phyloP scores from a whole-genome alignment of 2,888 invertebrate species.

The Campopleginae sp. region DNA sequence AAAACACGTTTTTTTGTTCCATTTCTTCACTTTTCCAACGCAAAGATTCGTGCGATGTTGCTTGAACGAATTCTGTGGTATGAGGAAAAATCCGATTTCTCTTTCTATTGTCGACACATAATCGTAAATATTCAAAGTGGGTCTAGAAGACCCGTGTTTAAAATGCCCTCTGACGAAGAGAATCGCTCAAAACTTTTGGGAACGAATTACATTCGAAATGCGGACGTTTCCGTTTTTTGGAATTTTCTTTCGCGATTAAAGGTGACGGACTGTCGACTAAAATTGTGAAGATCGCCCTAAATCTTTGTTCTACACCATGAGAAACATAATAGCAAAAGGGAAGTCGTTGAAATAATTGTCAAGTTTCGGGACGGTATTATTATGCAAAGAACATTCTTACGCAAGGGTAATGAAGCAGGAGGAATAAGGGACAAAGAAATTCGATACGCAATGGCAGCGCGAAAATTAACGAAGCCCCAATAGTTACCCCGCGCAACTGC shows the following conservation, averaged over 20 bases:
- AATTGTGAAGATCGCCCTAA: background rate
- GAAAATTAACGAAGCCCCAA: slow-evolving; percentile 36
- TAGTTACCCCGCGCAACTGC: slow-evolving; percentile 1
- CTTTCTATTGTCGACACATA: background rate
- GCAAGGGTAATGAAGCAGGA: background rate
- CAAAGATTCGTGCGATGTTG: background rate
- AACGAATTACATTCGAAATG: background rate
- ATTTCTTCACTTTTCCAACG: background rate
- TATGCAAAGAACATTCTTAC: background rate
- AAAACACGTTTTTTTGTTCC: background rate
- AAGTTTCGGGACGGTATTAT: background rate
- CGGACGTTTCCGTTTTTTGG: background rate
- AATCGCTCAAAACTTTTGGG: background rate
- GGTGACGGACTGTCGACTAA: background rate
- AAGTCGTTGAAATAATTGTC: slow-evolving; percentile 10
- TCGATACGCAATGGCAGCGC: slow-evolving; percentile 20
- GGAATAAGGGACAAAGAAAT: slow-evolving; percentile 22
- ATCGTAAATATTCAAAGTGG: background rate
- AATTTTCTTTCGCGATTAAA: background rate
- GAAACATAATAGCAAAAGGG: slow-evolving; percentile 4
- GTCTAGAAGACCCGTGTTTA: background rate
- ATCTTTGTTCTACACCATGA: background rate
- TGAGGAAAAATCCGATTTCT: background rate
- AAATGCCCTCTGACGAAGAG: background rate
- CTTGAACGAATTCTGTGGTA: background rate